These are phyloP conservation scores for Lagopus leucura DNA, from an alignment of 2,113 vertebrate genomes.

Conservation along the genomic window DNA sequence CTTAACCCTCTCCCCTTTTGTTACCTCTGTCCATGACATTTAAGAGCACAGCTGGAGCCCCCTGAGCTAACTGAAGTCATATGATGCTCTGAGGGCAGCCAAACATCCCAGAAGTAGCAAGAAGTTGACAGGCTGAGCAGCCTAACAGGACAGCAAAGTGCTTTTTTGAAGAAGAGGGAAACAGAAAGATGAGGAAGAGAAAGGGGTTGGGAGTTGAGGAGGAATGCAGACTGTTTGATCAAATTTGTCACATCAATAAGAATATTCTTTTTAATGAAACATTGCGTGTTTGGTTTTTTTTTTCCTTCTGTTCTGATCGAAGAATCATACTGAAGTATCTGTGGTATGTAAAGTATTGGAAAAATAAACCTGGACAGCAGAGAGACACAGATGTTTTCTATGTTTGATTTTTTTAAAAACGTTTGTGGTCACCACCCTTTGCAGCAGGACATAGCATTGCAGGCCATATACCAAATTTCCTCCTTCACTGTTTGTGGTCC, in stretches of 20 bases:
- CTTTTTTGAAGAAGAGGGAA: slow-evolving; percentile 18
- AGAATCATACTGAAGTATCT: slow-evolving; percentile 64
- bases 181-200: background rate
- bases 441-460: background rate
- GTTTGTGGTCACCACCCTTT: slow-evolving; percentile 4
- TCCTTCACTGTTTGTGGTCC: background rate
- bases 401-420: background rate
- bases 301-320: slow-evolving; percentile 55
- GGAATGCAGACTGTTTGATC: background rate
- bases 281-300: slow-evolving; percentile 56
- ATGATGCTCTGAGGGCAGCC: background rate
- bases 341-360: slow-evolving; percentile 74
- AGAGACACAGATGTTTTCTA: slow-evolving; percentile 70
- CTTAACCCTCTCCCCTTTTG: slow-evolving; percentile 54
- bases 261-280: slow-evolving; percentile 67
- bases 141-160: background rate
- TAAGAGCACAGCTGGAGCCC: slow-evolving; percentile 12
- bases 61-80: slow-evolving; percentile 32
- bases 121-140: slow-evolving; percentile 7
- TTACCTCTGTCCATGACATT: slow-evolving; percentile 21
- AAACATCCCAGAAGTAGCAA: slow-evolving; percentile 25
- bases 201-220: background rate
- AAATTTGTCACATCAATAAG: slow-evolving; percentile 49
- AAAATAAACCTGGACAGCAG: slow-evolving; percentile 69
- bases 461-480: background rate